Evolutionary conservation across 2,888 invertebrate species (phyloP).

Genomic region (Acronicta aceris): DNA sequence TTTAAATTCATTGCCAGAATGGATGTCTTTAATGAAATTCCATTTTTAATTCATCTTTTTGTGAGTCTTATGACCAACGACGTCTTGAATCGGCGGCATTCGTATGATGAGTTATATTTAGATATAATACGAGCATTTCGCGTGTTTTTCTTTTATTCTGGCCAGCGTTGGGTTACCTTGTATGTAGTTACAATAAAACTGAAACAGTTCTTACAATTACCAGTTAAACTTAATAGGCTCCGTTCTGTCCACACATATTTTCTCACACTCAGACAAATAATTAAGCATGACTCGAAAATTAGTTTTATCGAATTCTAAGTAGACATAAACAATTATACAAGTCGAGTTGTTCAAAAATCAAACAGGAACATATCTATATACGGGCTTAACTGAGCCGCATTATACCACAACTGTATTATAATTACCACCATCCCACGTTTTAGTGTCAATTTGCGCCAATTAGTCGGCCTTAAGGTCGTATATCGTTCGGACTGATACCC

Average conservation of each 20-base stretch:
- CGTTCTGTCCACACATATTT: constrained; percentile 40
- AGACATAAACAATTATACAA: constrained; percentile 60
- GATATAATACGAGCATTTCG: constrained; percentile 25
- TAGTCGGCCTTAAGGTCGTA: constrained; percentile 70
- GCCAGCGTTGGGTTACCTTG: constrained; percentile 5
- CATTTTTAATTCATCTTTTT: constrained; percentile 22
- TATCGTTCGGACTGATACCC: constrained; percentile 65
- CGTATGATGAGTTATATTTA: constrained; percentile 39
- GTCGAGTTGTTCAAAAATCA: constrained; percentile 55
- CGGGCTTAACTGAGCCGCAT: constrained; percentile 50
- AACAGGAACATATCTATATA: constrained; percentile 53
- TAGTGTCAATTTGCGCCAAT: constrained; percentile 77
- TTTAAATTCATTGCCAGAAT: constrained; percentile 5
- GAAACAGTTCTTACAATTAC: constrained; percentile 10
- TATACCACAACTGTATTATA: constrained; percentile 64
- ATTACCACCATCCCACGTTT: constrained; percentile 69
- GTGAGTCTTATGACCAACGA: constrained; percentile 18
- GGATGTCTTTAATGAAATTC: constrained; percentile 17
- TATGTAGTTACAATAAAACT: constrained; percentile 35
- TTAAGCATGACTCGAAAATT: constrained; percentile 57
- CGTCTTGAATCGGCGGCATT: constrained; percentile 28
- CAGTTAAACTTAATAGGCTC: constrained; percentile 30
- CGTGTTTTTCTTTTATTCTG: constrained; percentile 30
- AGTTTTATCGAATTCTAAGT: constrained; percentile 57
- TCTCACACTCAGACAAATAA: constrained; percentile 59